Evolutionary conservation across 2,797 vertebrate genomes (phyloP).

Genomic region (Fringilla coelebs): DNA sequence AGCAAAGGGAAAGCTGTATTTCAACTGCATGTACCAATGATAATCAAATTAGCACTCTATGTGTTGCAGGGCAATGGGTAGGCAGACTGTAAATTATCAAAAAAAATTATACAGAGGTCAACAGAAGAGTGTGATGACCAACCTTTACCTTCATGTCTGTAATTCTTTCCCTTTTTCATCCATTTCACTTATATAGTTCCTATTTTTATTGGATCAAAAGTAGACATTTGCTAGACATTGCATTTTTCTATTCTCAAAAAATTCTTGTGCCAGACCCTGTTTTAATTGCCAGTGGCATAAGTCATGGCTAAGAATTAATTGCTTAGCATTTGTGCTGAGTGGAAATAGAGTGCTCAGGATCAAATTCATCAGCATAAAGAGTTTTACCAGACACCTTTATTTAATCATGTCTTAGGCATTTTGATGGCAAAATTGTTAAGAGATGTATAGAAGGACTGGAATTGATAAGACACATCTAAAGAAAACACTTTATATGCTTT

Average conservation of each 20-base stretch:
- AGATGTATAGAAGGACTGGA: background rate
- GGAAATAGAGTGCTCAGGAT: background rate
- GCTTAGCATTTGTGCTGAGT: background rate
- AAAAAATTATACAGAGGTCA: background rate
- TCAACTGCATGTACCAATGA: background rate
- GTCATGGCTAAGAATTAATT: background rate
- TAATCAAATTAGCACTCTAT: background rate
- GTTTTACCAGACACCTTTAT: background rate
- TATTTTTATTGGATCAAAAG: background rate
- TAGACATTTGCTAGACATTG: background rate
- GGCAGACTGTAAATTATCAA: background rate
- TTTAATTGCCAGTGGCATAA: background rate
- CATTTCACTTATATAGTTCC: background rate
- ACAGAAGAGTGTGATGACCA: background rate
- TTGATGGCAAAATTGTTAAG: background rate
- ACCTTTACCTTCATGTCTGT: background rate
- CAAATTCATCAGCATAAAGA: background rate
- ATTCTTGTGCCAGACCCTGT: background rate
- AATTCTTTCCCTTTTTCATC: background rate
- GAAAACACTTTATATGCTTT: conserved; percentile 28
- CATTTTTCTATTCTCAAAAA: background rate
- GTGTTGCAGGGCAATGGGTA: background rate
- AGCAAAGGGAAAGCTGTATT: background rate
- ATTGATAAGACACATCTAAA: conserved; percentile 19
- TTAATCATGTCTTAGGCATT: background rate